Base-by-base conservation (phyloP, 2,888 invertebrate genomes). In the Andrena bicolor region DNA sequence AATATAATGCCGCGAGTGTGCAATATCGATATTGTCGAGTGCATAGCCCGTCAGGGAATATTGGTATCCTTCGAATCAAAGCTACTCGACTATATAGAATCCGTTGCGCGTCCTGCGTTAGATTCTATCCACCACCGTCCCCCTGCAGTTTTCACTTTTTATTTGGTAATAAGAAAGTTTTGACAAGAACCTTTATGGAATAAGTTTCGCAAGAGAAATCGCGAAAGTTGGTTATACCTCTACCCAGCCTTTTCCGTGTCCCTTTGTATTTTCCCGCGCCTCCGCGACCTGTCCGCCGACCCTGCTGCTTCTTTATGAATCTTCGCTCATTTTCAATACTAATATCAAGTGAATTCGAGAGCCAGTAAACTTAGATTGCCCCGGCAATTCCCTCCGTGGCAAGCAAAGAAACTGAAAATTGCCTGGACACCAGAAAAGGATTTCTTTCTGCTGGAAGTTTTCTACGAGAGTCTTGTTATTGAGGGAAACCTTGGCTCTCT, bases 151-250 rank as follows among this genome's bases (percentile, higher is more conserved):
- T 88, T 86, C 84, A 87, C 86, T 88, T 89, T 91, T 90, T 89
- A 90, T 90, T 89, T 83, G 88, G 86, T 90, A 90, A 92, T 92
- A 92, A 92, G 87, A 91, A 92, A 92, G 89, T 91, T 92, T 90
- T 86, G 85, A 90, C 89, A 87, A 87, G 89, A 88, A 89, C 91
- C 90, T 90, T 91, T 90, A 90, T 89, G 90, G 89, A 89, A 89
- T 90, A 92, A 92, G 92, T 92, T 92, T 90, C 74, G 49, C 56
- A 41, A 16, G 63, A 51, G 71, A 82, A 84, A 88, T 85, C 86
- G 70, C 30, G 65, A 68, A 83, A 88, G 83, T 86, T 89, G 70
- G 71, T 66, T 64, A 69, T 61, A 49, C 58, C 48, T 30, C 53
- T 58, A 69, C 76, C 58, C 76, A 23, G 74, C 76, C 71, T 73